Base-by-base conservation (phyloP, 2,888 invertebrate species). In the Notodonta dromedarius region DNA sequence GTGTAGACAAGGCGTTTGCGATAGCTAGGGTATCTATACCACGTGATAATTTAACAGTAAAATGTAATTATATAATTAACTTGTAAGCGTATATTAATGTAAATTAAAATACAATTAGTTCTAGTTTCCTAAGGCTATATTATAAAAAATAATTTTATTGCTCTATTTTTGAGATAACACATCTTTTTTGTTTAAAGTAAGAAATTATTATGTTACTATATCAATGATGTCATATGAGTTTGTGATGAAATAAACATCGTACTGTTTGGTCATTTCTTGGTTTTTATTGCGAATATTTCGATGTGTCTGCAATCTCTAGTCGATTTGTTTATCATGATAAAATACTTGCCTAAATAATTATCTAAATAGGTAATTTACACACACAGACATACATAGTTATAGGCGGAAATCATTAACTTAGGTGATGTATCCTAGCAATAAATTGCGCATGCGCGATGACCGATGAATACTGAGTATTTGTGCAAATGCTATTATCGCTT, bases 241-340 rank as follows among this genome's bases (percentile, higher is more conserved):
- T 90, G 90, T 90, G 89, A 91, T 88, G 87, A 89, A 89, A 80
- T 91, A 89, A 90, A 89, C 89, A 90, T 77, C 81, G 78, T 84
- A 81, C 85, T 87, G 86, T 89, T 91, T 89, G 86, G 86, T 85
- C 82, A 66, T 56, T 65, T 57, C 54, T 61, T 69, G 53, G 71
- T 63, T 70, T 66, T 55, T 24, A 24, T 24, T 24, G 24, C 24
- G 24, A 24, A 24, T 24, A 35, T 35, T 35, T 2, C 35, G 35
- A 3, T 35, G 35, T 5, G 35, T 35, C 24, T 24, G 24, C 24
- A 24, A 24, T 24, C 24, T 24, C 2, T 24, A 24, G 24, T 24
- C 2, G 1, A 24, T 24, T 24, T 24, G 24, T 24, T 24, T 24
- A 24, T 24, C 24, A 24, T 24, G 24, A 24, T 24, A 24, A 24